Evolutionary conservation across 2,888 invertebrate species (phyloP), one percentile per base, ranked within the genome.

Genomic region (Podabrus alpinus): DNA sequence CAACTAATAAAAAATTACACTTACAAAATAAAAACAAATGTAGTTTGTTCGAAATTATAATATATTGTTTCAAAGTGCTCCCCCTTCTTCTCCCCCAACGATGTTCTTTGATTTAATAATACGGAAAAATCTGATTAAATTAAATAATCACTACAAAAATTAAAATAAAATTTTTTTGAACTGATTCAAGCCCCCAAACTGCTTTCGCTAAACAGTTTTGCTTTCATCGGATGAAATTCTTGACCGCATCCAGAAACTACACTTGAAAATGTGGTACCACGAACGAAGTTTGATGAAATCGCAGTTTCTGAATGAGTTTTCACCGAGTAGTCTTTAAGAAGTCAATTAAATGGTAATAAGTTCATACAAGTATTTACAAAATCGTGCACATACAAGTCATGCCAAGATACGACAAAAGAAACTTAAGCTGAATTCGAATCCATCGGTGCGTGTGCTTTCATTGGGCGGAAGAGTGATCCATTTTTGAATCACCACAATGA

Each of bases 391-490:
- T 80, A 80, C 80, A 81, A 73, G 80, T 76, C 81, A 81, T 80
- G 80, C 79, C 78, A 79, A 77, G 45, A 68, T 75, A 78, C 71
- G 71, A 66, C 74, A 72, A 78, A 77, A 59, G 69, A 71, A 25
- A 74, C 21, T 69, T 67, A 82, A 81, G 82, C 80, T 79, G 75
- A 79, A 79, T 77, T 79, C 79, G 80, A 80, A 78, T 78, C 80
- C 78, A 80, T 77, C 75, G 74, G 82, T 83, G 83, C 83, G 83
- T 83, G 84, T 84, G 84, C 83, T 81, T 78, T 83, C 82, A 66
- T 66, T 71, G 76, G 73, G 79, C 66, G 76, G 72, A 76, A 77
- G 62, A 72, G 75, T 77, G 73, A 68, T 77, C 68, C 71, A 71
- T n/a, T 45, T 24, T 45, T 45, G 29, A 45, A n/a, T 45, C 29